These are phyloP conservation scores for Odontamblyopus rebecca DNA, from an alignment of 2,797 vertebrate species.

Conservation along the genomic window DNA sequence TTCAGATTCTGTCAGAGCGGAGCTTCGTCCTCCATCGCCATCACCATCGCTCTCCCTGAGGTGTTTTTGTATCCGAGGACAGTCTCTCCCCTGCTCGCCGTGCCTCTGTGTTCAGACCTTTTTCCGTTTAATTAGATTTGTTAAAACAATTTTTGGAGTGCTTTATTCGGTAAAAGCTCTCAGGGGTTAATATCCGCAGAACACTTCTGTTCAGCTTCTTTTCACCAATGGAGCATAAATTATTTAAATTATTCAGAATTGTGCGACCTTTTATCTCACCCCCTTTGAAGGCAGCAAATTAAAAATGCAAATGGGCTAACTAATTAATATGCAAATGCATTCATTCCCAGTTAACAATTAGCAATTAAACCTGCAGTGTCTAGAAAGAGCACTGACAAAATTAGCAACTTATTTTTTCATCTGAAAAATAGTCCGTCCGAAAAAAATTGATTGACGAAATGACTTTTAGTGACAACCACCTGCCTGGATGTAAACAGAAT, in stretches of 20 bases:
- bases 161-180: constrained; percentile 88
- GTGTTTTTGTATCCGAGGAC: constrained; percentile 75
- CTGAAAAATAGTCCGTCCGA: constrained; percentile 92
- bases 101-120: constrained; percentile 82
- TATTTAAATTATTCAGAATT: constrained; percentile 99
- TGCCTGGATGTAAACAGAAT: constrained; percentile 73
- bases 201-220: constrained; percentile 99
- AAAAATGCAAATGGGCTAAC: constrained; percentile 99
- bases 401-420: constrained; percentile 99
- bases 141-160: constrained; percentile 88
- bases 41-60: constrained; percentile 70
- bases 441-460: constrained; percentile 97
- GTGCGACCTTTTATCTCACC: constrained; percentile 99
- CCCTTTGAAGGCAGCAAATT: constrained; percentile 99
- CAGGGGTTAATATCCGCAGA: constrained; percentile 99
- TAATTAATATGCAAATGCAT: constrained; percentile 99
- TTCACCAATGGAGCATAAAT: constrained; percentile 99
- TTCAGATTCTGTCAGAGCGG: constrained; percentile 72
- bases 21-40: constrained; percentile 68
- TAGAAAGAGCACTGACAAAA: constrained; percentile 99
- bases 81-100: constrained; percentile 77
- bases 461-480: constrained; percentile 91
- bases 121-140: constrained; percentile 89
- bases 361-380: constrained; percentile 99
- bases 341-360: constrained; percentile 99